phyloP scores from a whole-genome alignment of 1,140 invertebrate species.

The Plodia interpunctella region DNA sequence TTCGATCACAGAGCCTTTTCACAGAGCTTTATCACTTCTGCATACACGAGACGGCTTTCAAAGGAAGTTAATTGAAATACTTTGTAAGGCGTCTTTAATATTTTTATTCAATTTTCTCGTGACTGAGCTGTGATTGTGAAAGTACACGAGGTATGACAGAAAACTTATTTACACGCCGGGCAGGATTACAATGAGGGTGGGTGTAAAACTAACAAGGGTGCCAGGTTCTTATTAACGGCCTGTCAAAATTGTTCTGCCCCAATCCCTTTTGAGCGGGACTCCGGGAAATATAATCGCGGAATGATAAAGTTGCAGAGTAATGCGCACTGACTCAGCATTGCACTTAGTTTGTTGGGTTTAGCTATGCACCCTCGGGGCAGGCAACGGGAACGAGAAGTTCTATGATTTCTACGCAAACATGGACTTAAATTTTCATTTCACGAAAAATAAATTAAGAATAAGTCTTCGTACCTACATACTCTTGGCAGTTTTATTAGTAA shows the following conservation, averaged over 20 bases:
- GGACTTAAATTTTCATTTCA: too few species aligned
- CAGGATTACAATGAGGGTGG: conserved; percentile 38
- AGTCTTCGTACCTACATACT: too few species aligned
- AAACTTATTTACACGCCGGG: conserved; percentile 37
- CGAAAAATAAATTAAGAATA: too few species aligned
- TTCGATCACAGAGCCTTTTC: conserved; percentile 28
- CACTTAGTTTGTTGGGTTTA: conserved; percentile 30
- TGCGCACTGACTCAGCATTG: conserved; percentile 16
- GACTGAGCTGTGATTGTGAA: conserved; percentile 16
- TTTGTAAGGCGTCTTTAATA: neutral
- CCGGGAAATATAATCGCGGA: conserved; percentile 1
- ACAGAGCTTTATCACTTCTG: conserved; percentile 22
- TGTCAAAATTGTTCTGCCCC: conserved; percentile 56
- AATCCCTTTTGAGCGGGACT: conserved; percentile 42
- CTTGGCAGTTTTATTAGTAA: too few species aligned
- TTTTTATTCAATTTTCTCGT: neutral
- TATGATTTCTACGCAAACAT: neutral
- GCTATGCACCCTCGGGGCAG: conserved; percentile 14
- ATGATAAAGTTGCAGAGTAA: conserved; percentile 5
- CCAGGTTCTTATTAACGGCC: conserved; percentile 61
- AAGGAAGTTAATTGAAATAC: conserved; percentile 14
- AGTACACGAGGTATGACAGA: conserved; percentile 21
- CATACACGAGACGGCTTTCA: conserved; percentile 11
- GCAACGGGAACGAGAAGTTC: neutral
- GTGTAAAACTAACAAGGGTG: conserved; percentile 68